These are phyloP conservation scores for Ciconia maguari DNA, from an alignment of 2,113 vertebrate species.

Conservation along the genomic window DNA sequence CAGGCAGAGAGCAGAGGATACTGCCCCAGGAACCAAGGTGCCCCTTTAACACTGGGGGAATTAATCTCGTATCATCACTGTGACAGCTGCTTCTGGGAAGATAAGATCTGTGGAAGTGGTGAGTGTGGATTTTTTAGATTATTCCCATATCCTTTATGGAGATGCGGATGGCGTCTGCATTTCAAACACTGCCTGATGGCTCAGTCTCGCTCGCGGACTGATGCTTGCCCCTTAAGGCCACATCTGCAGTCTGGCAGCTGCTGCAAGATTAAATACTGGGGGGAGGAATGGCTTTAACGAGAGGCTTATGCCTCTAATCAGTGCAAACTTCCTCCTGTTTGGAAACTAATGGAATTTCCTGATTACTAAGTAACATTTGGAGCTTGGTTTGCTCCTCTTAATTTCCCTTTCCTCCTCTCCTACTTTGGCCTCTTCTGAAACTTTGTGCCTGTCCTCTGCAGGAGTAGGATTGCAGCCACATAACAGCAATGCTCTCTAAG, in stretches of 20 bases:
- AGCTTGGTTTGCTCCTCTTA: background rate
- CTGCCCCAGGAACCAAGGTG: background rate
- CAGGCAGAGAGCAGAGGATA: background rate
- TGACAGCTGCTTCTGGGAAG: background rate
- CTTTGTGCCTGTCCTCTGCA: background rate
- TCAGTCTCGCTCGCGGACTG: background rate
- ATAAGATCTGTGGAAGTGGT: background rate
- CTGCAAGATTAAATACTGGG: background rate
- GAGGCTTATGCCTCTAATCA: slow-evolving; percentile 5
- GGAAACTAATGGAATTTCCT: slow-evolving; percentile 4
- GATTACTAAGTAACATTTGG: background rate
- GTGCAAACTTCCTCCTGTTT: background rate
- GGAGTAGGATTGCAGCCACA: background rate
- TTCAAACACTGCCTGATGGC: background rate
- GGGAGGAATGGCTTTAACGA: background rate
- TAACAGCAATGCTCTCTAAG: background rate
- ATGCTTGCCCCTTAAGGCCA: background rate
- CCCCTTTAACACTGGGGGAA: background rate
- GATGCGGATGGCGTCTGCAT: background rate
- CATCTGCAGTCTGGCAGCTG: slow-evolving; percentile 21
- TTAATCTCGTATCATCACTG: background rate
- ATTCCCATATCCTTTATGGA: background rate
- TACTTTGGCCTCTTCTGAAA: background rate
- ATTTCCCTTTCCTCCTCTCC: background rate
- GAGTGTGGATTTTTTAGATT: background rate